Evolutionary conservation across 2,113 vertebrate genomes (phyloP).

Genomic region (Recurvirostra avosetta): DNA sequence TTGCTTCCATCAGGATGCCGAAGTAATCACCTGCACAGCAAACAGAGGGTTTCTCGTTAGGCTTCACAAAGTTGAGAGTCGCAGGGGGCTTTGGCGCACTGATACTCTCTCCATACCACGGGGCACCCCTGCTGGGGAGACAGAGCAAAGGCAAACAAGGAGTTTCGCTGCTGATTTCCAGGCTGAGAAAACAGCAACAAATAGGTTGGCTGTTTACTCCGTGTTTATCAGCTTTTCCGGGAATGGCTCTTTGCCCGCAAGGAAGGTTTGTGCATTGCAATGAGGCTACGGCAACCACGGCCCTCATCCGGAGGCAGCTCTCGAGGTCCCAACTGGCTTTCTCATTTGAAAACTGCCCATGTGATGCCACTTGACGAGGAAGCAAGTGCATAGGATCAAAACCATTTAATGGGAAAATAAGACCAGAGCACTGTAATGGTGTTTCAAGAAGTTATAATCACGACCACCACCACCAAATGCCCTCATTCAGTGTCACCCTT

Average conservation of each 20-base stretch:
- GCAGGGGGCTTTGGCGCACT: fast-evolving
- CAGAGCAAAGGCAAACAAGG: background rate
- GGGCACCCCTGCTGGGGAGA: background rate
- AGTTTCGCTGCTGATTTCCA: background rate
- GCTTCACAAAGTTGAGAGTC: background rate
- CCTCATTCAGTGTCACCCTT: background rate
- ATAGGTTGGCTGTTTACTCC: background rate
- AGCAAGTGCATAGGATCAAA: background rate
- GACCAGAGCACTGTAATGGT: background rate
- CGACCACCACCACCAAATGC: background rate
- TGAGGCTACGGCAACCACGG: background rate
- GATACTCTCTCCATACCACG: background rate
- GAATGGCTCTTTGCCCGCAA: background rate
- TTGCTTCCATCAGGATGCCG: conserved; percentile 90
- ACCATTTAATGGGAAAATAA: conserved; percentile 19
- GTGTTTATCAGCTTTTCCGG: background rate
- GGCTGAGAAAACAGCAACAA: background rate
- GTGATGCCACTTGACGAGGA: background rate
- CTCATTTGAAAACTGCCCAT: background rate
- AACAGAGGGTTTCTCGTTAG: background rate
- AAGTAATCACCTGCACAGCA: conserved; percentile 89
- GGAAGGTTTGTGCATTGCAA: background rate
- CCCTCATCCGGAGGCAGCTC: background rate
- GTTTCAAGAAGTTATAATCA: background rate
- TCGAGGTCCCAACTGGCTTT: background rate